phyloP scores from a whole-genome alignment of 2,797 vertebrate genomes.

The Myotis daubentonii region DNA sequence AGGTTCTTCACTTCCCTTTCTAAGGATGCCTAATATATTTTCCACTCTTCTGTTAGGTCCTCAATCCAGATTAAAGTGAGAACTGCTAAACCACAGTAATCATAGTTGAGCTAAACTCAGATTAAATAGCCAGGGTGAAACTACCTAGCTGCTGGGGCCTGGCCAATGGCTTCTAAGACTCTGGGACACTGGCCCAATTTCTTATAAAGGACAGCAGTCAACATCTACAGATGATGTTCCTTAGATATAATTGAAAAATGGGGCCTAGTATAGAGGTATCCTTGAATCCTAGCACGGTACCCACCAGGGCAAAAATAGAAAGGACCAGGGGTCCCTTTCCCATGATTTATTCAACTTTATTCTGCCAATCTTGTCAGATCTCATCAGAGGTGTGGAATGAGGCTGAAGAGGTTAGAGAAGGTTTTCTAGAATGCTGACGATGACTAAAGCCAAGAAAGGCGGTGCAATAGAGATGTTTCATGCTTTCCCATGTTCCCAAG shows the following conservation, averaged over 20 bases:
- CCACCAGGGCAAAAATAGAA: not conserved
- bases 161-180: not conserved
- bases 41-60: not conserved
- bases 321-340: not conserved
- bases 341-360: not conserved
- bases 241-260: not conserved
- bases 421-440: not conserved
- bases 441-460: not conserved
- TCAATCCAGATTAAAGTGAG: not conserved
- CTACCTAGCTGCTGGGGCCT: not conserved
- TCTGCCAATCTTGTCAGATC: not conserved
- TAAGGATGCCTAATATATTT: not conserved
- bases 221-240: not conserved
- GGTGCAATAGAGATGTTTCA: not conserved
- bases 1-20: slow-evolving; percentile 9
- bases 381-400: not conserved
- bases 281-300: not conserved
- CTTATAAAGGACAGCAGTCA: not conserved
- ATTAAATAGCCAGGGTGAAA: not conserved
- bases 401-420: not conserved
- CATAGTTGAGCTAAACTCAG: not conserved
- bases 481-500: not conserved
- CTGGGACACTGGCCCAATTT: not conserved
- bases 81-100: not conserved
- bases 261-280: not conserved